Evolutionary conservation across 2,888 invertebrate genomes (phyloP), one percentile per base, ranked within the genome.

Genomic region (Oxytorus armatus): DNA sequence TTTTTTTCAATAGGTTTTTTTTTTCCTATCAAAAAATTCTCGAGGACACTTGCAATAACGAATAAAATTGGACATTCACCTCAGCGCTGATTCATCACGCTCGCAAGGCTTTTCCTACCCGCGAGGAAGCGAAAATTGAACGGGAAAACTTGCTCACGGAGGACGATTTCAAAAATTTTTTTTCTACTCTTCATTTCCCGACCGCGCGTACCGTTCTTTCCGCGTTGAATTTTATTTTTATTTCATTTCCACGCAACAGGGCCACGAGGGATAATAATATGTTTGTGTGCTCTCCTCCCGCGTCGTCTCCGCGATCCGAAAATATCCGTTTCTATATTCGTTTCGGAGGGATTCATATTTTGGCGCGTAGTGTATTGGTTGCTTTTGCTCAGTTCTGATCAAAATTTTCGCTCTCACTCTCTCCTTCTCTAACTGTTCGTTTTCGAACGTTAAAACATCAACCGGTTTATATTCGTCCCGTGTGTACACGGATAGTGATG

Each of bases 291-390:
- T 63, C 77, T 55, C 55, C 70, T 80, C 68, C 75, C 75, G 81
- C 79, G 73, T 81, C 81, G 66, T n/a, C n/a, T n/a, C 70, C 72
- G 74, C 78, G 85, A 78, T 90, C 90, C 89, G 86, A 87, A 91
- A 91, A 91, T 91, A 91, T 84, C 90, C 63, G 82, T 84, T 85
- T 88, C 91, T 91, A 91, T 91, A 91, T 91, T 90, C 88, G 90
- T 89, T 88, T 87, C n/a, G 86, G 89, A 87, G 85, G 88, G 85
- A 90, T 89, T 89, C 89, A 91, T 90, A 91, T 90, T 90, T 89
- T 88, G 86, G 87, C 82, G 81, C 82, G 82, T 80, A 61, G 82
- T 44, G 73, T 65, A 73, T 75, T 75, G 51, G 36, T 73, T 57
- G 75, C 68, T 68, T 73, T 66, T 59, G 44, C 70, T 69, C 8